Conservation (phyloP, 2,113 vertebrate genomes). For the Otis tarda region DNA sequence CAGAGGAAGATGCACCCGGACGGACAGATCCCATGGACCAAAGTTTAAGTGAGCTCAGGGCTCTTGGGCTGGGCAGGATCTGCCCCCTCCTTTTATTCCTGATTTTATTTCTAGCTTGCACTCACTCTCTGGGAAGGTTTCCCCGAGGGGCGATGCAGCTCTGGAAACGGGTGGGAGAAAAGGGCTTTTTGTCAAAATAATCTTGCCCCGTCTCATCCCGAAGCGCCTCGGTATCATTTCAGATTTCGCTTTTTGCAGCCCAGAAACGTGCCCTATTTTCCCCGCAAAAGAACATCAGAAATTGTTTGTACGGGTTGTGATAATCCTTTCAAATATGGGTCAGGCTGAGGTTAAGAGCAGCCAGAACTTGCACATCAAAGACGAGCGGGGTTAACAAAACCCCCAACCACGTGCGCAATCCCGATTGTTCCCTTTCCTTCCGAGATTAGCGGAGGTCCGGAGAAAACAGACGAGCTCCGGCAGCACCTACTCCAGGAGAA, state of each 20-base stretch:
- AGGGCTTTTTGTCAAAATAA: conserved; percentile 16
- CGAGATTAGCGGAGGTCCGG: conserved; percentile 4
- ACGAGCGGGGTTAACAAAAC: conserved; percentile 53
- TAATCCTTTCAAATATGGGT: conserved; percentile 66
- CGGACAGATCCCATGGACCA: rapidly evolving
- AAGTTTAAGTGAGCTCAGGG: background rate
- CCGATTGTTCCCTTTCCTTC: conserved; percentile 11
- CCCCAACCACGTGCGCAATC: conserved; percentile 28
- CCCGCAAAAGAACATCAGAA: conserved; percentile 57
- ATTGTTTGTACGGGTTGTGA: conserved; percentile 60
- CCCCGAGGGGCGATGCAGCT: background rate
- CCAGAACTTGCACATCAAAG: conserved; percentile 67
- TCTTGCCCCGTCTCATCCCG: background rate
- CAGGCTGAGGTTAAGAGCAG: conserved; percentile 69
- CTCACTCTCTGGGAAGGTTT: background rate
- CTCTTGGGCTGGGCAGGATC: background rate
- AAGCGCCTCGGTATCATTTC: background rate
- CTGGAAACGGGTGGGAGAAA: background rate
- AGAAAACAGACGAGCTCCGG: background rate
- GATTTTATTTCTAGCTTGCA: background rate
- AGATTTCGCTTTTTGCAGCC: background rate
- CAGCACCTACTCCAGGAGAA: background rate
- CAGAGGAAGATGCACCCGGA: background rate
- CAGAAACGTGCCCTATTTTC: conserved; percentile 45
- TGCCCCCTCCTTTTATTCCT: background rate